Percentiles rank a stretch among this genome's conserved stretches.
phyloP scores from a whole-genome alignment of 2,113 vertebrate species.

The Callithrix jacchus region DNA sequence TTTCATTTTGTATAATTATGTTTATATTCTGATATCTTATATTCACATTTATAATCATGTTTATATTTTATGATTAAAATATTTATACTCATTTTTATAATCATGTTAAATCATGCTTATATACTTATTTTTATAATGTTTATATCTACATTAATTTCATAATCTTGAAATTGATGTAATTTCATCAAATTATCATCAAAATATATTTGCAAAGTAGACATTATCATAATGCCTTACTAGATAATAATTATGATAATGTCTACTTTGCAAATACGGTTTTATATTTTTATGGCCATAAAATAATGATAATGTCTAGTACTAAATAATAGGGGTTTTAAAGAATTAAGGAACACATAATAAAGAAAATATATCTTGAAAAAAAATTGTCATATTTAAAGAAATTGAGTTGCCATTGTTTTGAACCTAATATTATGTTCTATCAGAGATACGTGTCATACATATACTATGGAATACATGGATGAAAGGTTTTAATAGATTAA shows the following conservation, averaged over 20 bases:
- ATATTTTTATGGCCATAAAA: no score
- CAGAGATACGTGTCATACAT: background rate
- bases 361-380: background rate
- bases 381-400: background rate
- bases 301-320: background rate
- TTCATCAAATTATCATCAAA: slow-evolving; percentile 1
- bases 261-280: no score
- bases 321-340: background rate
- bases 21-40: background rate
- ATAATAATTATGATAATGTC: no score
- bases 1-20: background rate
- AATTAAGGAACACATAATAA: background rate
- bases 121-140: background rate
- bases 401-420: background rate
- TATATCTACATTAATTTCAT: background rate
- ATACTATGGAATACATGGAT: background rate
- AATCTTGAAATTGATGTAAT: background rate
- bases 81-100: background rate
- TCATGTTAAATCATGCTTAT: background rate
- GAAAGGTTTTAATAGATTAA: background rate
- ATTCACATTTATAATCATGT: background rate
- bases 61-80: background rate
- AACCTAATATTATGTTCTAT: background rate
- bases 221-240: background rate
- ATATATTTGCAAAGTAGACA: background rate